Conservation (phyloP, 2,888 invertebrate species). For the Tuta absoluta region DNA sequence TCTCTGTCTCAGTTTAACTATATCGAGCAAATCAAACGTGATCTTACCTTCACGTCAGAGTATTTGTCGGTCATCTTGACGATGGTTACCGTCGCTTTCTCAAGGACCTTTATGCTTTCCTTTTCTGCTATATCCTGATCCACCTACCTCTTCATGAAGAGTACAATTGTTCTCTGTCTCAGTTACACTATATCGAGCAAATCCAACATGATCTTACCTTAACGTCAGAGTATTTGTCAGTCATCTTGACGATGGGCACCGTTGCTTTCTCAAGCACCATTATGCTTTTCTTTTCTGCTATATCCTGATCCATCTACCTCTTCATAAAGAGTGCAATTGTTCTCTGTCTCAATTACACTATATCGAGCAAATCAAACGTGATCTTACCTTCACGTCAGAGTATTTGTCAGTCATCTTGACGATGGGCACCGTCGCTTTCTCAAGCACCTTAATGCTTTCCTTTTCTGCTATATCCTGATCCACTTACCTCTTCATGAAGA, state of each 20-base stretch:
- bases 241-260: too few species aligned
- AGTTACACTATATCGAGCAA: not conserved
- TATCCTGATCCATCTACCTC: constrained; percentile 89
- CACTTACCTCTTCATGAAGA: constrained; percentile 91
- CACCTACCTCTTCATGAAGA: constrained; percentile 90
- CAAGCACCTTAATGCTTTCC: constrained; percentile 95
- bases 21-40: too few species aligned
- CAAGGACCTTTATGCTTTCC: constrained; percentile 95
- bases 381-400: constrained; percentile 88
- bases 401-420: constrained; percentile 93
- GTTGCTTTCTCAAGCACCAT: constrained; percentile 98
- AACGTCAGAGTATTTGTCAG: constrained; percentile 90
- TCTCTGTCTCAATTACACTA: constrained; percentile 69
- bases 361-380: too few species aligned
- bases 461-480: constrained; percentile 94
- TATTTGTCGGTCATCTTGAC: constrained; percentile 95
- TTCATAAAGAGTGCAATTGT: too few species aligned
- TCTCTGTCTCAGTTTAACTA: constrained; percentile 71
- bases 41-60: constrained; percentile 88
- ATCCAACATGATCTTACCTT: constrained; percentile 75
- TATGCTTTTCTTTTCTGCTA: constrained; percentile 93
- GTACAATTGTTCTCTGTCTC: too few species aligned
- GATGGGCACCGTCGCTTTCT: too few species aligned
- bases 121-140: constrained; percentile 94
- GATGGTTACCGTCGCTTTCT: constrained; percentile 99